phyloP scores from a whole-genome alignment of 2,797 vertebrate species.

The Anguilla pacifica region DNA sequence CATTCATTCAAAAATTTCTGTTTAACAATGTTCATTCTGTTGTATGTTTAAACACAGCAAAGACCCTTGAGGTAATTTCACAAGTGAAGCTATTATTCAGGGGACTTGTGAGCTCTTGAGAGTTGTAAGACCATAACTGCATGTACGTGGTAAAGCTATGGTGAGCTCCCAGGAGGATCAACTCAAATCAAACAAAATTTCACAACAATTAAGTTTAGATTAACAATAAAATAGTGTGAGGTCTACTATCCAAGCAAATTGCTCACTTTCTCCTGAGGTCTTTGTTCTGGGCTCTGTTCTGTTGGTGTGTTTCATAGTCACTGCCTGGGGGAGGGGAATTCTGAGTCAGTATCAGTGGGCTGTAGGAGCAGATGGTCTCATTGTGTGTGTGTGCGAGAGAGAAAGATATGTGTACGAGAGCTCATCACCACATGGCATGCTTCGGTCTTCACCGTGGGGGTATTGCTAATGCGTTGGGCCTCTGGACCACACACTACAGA shows the following conservation, averaged over 20 bases:
- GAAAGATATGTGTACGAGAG: background rate
- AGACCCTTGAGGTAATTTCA: background rate
- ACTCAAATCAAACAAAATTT: background rate
- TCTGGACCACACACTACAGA: background rate
- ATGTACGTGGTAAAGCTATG: background rate
- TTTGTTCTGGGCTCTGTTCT: constrained; percentile 3
- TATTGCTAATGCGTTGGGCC: background rate
- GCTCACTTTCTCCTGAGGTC: background rate
- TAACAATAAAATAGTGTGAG: background rate
- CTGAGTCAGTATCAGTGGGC: constrained; percentile 14
- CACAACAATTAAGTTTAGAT: background rate
- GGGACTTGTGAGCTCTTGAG: background rate
- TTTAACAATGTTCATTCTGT: background rate
- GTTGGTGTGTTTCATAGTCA: background rate
- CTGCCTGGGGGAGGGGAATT: background rate
- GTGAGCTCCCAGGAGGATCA: background rate
- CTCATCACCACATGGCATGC: background rate
- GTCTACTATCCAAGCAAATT: background rate
- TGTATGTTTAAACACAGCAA: background rate
- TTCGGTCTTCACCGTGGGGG: constrained; percentile 13
- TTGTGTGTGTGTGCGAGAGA: background rate
- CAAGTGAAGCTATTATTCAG: background rate
- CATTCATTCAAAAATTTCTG: background rate
- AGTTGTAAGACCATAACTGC: background rate
- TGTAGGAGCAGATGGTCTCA: constrained; percentile 23